Conservation (phyloP, 2,888 invertebrate genomes). For the Heliconius charithonia region DNA sequence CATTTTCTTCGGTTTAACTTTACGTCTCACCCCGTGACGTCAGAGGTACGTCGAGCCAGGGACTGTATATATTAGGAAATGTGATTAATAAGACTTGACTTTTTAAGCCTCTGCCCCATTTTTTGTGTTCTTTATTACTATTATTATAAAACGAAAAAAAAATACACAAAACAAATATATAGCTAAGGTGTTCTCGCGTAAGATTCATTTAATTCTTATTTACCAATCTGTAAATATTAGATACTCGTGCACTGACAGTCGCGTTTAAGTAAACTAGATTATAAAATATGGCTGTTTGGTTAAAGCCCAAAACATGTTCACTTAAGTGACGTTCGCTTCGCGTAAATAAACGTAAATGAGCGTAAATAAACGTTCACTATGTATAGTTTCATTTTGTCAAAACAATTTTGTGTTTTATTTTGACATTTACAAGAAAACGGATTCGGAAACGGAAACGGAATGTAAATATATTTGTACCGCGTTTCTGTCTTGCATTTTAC, state of each 20-base stretch:
- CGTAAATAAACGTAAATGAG: slow-evolving; percentile 43
- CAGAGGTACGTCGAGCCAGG: slow-evolving; percentile 48
- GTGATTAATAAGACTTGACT: slow-evolving; percentile 59
- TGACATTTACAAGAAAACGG: slow-evolving; percentile 31
- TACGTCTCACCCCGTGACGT: slow-evolving; percentile 52
- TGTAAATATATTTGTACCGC: slow-evolving; percentile 76
- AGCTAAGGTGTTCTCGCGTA: slow-evolving; percentile 49
- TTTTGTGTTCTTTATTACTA: slow-evolving; percentile 68
- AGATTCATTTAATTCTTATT: slow-evolving; percentile 61
- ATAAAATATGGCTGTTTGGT: slow-evolving; percentile 75
- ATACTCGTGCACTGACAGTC: slow-evolving; percentile 78
- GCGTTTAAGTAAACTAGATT: slow-evolving; percentile 73
- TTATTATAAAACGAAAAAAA: slow-evolving; percentile 43
- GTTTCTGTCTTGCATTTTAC: slow-evolving; percentile 81
- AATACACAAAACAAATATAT: slow-evolving; percentile 33
- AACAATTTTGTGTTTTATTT: slow-evolving; percentile 47
- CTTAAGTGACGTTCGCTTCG: slow-evolving; percentile 59
- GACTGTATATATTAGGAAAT: slow-evolving; percentile 67
- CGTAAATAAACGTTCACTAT: slow-evolving; percentile 37
- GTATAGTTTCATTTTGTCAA: slow-evolving; percentile 58
- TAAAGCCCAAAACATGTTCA: slow-evolving; percentile 56
- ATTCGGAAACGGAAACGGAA: slow-evolving; percentile 54
- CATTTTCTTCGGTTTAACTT: slow-evolving; percentile 29
- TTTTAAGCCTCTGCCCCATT: slow-evolving; percentile 58
- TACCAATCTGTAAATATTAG: slow-evolving; percentile 76